Evolutionary conservation across 2,888 invertebrate species (phyloP).

Genomic region (Latrodectus elegans): DNA sequence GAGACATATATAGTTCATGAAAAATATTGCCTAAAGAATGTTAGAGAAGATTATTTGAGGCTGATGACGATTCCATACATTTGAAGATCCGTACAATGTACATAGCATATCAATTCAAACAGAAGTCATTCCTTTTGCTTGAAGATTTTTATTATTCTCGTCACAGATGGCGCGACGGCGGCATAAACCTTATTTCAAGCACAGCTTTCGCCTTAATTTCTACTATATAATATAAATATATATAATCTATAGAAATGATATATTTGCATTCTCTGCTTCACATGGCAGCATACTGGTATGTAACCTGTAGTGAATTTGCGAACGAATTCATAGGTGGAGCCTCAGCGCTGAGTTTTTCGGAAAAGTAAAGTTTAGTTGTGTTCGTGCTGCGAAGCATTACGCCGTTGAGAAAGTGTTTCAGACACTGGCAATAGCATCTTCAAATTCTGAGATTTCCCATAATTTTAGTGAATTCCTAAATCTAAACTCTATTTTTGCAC

Average conservation of each 20-base stretch:
- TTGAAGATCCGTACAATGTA: constrained; percentile 69
- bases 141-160: constrained; percentile 69
- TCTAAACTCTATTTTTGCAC: too few species aligned
- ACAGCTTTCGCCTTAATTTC: constrained; percentile 70
- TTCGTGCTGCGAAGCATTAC: constrained; percentile 68
- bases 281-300: constrained; percentile 65
- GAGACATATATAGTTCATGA: constrained; percentile 24
- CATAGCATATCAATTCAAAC: constrained; percentile 69
- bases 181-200: constrained; percentile 69
- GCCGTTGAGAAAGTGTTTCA: constrained; percentile 46
- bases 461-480: too few species aligned
- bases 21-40: constrained; percentile 34
- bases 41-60: constrained; percentile 51
- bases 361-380: constrained; percentile 43
- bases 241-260: constrained; percentile 68
- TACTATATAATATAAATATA: constrained; percentile 68
- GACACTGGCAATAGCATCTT: constrained; percentile 29
- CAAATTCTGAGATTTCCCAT: not conserved
- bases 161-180: constrained; percentile 69
- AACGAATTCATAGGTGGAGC: constrained; percentile 45
- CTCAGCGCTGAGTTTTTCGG: constrained; percentile 47
- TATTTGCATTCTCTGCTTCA: constrained; percentile 70
- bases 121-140: constrained; percentile 67
- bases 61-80: constrained; percentile 63
- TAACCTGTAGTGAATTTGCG: constrained; percentile 58